A percentile compares a stretch with the other conserved stretches of the same genome.
phyloP scores from a whole-genome alignment of 2,113 vertebrate species.

The Lucifuga dentata region DNA sequence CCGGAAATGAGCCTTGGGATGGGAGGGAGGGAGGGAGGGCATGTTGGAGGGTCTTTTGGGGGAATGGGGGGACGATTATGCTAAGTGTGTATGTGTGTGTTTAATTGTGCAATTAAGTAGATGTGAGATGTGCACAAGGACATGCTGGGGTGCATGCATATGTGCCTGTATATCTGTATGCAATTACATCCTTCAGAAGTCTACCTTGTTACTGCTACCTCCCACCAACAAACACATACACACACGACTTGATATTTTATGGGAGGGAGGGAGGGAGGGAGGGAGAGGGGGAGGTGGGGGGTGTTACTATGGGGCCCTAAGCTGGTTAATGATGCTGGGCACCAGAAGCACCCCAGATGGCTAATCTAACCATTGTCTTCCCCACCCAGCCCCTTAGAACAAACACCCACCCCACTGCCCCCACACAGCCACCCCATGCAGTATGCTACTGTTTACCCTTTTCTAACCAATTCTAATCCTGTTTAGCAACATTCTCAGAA shows the following conservation, averaged over 20 bases:
- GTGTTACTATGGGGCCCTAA: slow-evolving; percentile 77
- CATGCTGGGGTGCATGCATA: slow-evolving; percentile 51
- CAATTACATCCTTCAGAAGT: slow-evolving; percentile 53
- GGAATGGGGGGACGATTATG: slow-evolving; percentile 25
- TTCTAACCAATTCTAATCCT: slow-evolving; percentile 81
- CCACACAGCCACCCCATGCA: slow-evolving; percentile 65
- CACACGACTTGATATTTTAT: slow-evolving; percentile 56
- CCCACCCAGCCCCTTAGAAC: slow-evolving; percentile 55
- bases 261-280: slow-evolving; percentile 34
- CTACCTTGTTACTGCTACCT: slow-evolving; percentile 43
- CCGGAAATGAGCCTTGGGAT: slow-evolving; percentile 43
- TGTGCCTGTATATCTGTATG: slow-evolving; percentile 57
- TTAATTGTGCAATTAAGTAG: slow-evolving; percentile 14
- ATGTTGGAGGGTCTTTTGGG: slow-evolving; percentile 16
- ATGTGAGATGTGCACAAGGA: slow-evolving; percentile 11
- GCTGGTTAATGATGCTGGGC: slow-evolving; percentile 78
- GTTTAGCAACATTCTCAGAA: slow-evolving; percentile 82
- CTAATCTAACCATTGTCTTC: slow-evolving; percentile 86
- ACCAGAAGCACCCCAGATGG: slow-evolving; percentile 84
- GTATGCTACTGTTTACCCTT: slow-evolving; percentile 79
- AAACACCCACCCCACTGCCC: slow-evolving; percentile 64
- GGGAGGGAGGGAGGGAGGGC: slow-evolving; percentile 29
- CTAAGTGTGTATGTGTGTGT: slow-evolving; percentile 26
- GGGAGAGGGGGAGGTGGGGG: slow-evolving; percentile 30
- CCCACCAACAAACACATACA: not conserved